A percentile compares a stretch with the other conserved stretches of the same genome.
Conservation (phyloP, 1,140 invertebrate genomes). For the Hypothenemus hampei region DNA sequence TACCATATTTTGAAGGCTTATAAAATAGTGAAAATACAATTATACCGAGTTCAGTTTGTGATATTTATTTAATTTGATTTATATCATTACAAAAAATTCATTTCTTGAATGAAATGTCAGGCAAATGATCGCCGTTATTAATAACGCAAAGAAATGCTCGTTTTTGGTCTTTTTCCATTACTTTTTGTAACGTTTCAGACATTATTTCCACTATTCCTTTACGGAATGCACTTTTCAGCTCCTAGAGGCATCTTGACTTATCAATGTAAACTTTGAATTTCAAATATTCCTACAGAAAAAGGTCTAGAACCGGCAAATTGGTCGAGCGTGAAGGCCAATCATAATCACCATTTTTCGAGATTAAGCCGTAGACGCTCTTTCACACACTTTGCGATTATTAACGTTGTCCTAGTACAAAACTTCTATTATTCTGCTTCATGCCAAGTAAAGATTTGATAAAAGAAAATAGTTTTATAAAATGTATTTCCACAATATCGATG, state of each 20-base stretch:
- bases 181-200: not conserved
- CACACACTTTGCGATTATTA: too few relatives aligned
- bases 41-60: not conserved
- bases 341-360: not conserved
- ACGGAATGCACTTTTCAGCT: not conserved
- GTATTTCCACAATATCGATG: too few relatives aligned
- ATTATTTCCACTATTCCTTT: not conserved
- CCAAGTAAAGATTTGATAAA: too few relatives aligned
- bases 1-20: not conserved
- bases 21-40: not conserved
- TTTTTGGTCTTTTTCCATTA: not conserved
- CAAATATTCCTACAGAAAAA: too few relatives aligned
- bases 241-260: not conserved
- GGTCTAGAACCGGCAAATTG: too few relatives aligned
- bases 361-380: too few relatives aligned
- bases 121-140: not conserved
- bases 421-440: too few relatives aligned
- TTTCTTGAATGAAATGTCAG: not conserved
- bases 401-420: too few relatives aligned
- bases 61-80: not conserved
- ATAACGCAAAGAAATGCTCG: not conserved
- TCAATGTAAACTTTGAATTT: not conserved
- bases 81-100: not conserved
- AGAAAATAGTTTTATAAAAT: too few relatives aligned
- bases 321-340: conserved; percentile 38